A percentile compares a stretch with the other conserved stretches of the same genome.
phyloP scores from a whole-genome alignment of 2,797 vertebrate species.

The Mus caroli region DNA sequence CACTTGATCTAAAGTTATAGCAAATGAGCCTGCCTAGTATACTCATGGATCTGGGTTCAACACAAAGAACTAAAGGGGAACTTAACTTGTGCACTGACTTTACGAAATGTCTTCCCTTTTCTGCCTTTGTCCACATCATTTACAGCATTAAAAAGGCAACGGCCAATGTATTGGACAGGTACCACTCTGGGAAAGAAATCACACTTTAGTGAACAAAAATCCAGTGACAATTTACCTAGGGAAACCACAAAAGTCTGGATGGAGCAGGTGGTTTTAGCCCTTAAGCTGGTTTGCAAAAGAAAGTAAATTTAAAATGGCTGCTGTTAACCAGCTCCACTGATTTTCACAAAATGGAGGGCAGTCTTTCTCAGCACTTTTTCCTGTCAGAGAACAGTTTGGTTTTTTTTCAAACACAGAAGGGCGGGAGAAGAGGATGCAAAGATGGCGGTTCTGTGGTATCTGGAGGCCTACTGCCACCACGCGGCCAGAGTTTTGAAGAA shows the following conservation, averaged over 20 bases:
- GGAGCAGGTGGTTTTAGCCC: neutral
- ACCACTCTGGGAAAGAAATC: neutral
- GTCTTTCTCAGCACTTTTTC: no score
- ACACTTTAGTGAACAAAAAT: neutral
- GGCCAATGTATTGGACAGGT: neutral
- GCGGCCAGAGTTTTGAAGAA: neutral
- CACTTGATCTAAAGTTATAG: neutral
- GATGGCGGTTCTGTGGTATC: accelerated
- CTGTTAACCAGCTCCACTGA: neutral
- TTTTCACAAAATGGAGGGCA: neutral
- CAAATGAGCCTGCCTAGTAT: neutral
- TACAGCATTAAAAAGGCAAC: neutral
- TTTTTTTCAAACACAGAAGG: conserved; percentile 16
- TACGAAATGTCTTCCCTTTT: neutral
- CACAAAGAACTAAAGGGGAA: neutral
- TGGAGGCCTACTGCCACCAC: conserved; percentile 38
- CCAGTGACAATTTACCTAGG: neutral
- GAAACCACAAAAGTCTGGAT: neutral
- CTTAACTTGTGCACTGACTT: neutral
- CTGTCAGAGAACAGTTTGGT: accelerated
- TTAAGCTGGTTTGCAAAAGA: neutral
- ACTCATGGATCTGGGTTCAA: neutral
- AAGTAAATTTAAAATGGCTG: neutral
- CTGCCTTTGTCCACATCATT: neutral
- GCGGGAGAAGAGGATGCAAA: neutral